Evolutionary conservation across 2,113 vertebrate species (phyloP), one percentile per base, ranked within the genome.

Genomic region (Lethenteron camtschaticum): DNA sequence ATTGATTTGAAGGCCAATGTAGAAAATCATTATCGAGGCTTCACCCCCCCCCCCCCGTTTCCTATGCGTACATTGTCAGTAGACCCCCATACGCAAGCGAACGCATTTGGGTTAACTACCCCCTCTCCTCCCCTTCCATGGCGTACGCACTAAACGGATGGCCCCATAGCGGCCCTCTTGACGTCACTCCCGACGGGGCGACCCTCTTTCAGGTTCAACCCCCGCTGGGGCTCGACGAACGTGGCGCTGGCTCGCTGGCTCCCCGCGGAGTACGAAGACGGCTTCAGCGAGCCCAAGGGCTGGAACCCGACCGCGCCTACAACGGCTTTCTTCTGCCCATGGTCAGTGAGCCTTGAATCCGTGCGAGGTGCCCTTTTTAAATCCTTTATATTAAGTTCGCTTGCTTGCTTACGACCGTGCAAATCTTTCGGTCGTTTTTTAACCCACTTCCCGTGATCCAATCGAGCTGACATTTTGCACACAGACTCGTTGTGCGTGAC

Each of bases 201-300:
- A 72, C 9, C 8, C 73, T 74, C 73, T 63, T 72, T 3, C 75
- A 96, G 94, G 75, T 77, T 84, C 68, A 82, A 89, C 73, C 86
- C 87, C 74, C 75, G 78, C 55, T 96, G 92, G 92, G 94, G 94
- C 68, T 83, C 88, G 72, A 82, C 88, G 76, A 87, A 87, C 76
- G 84, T 72, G 0, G 80, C 82, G 56, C 78, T 99, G 76, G 80
- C 81, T 69, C 81, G 94, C 71, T 99, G 94, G 92, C 90, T 99
- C 71, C 85, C 88, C 68, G 82, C 89, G 11, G 74, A 78, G 73
- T 99, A 99, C 1, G 94, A 99, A 74, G 92, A 96, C 3, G 83
- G 79, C 70, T 63, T 87, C 75, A 83, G 81, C 12, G 83, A 96
- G 12, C 90, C 92, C 68, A 83, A 81, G 76, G 92, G 94, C 72